Percentiles rank a stretch among this genome's conserved stretches.
Evolutionary conservation across 2,113 vertebrate genomes (phyloP).

Genomic region (chimpanzee (Pan troglodytes)): NHGRI_mPanTro3-v2.1_pri NC_072398.2:198569001-198569500

Average conservation of each 20-base stretch:
- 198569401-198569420: background rate
- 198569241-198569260: background rate
- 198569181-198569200: background rate
- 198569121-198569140: background rate
- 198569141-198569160: background rate
- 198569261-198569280: background rate
- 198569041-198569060: background rate
- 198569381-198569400: background rate
- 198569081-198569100: background rate
- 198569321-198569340: background rate
- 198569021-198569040: background rate
- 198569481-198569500: too few relatives aligned
- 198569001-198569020: background rate
- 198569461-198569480: too few relatives aligned
- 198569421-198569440: background rate
- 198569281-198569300: background rate
- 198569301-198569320: background rate
- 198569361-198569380: background rate
- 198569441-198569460: background rate
- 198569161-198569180: background rate
- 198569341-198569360: background rate
- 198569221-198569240: background rate
- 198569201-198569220: background rate
- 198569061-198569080: background rate
- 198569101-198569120: background rate